Evolutionary conservation across 1,140 invertebrate species (phyloP), one percentile per base, ranked within the genome.

Genomic region (Lordiphosa stackelbergi): DNA sequence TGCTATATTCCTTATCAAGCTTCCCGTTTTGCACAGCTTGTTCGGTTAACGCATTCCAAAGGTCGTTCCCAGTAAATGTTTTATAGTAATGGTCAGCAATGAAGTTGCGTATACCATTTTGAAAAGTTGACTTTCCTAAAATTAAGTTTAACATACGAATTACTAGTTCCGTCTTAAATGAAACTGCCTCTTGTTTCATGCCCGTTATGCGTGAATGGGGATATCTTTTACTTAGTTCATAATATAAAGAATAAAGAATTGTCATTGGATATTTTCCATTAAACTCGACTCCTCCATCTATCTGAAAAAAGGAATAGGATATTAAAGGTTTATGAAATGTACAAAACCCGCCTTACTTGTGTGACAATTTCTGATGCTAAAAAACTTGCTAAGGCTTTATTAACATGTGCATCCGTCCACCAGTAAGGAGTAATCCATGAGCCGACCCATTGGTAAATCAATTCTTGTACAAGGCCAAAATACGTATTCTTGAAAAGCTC

Each of bases 61-160:
- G 90, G 74, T 97, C 94, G 61, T 94, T 91, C 37, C 92, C 93
- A 5, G 91, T 91, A 63, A 96, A 96, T 10, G 93, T 93, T 55
- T 92, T 90, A 75, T 91, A 95, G 73, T 93, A 90, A 51, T 93
- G 90, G 49, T 91, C 88, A 11, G 90, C 87, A 64, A 95, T 89
- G 73, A 95, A 94, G 59, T 90, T 91, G 59, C 91, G 90, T 35
- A 97, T 78, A 9, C 93, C 95, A 61, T 90, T 90, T 66, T 91
- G 92, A 86, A 98, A 97, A 0, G 93, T 93, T 4, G 91, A 88
- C 43, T 92, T 91, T 4, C 95, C 94, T 5, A 98, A 89, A 4
- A 95, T 96, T 69, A 94, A 93, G 72, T 95, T 94, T 81, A 98
- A 92, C 96, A 98, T 98, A 37, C 96, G 90, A 73, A 98, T 94